Base-by-base conservation (phyloP, 1,140 invertebrate genomes). In the Dreissena polymorpha region DNA sequence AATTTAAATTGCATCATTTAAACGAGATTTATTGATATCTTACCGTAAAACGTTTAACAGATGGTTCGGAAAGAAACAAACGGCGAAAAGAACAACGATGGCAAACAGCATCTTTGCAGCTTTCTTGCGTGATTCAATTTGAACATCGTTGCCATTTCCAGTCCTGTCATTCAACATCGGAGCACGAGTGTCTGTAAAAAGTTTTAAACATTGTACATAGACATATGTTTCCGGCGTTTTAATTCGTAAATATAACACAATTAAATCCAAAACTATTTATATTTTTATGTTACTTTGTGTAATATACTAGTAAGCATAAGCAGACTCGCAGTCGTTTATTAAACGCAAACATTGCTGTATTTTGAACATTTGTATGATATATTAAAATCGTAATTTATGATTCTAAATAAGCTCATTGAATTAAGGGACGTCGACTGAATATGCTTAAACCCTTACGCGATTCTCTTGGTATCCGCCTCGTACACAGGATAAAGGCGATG, bases 101-200 rank as follows among this genome's bases (percentile, higher is more conserved):
- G 70, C 78, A 0, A 81, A 68, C 10, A 81, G 39, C 78, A 81
- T 81, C 49, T 60, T 72, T 8, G 65, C 57, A 21, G 78, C 78
- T 73, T 67, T 81, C 49, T 63, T 72, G 64, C 78, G 60, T 21
- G 53, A n/a, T n/a, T 81, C 78, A n/a, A 51, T 49, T 63, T 80
- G 77, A 25, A 23, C 68, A 10, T 80, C 77, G 14, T 57, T 55
- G 23, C 70, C 65, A 25, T 18, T 55, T 29, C 64, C 29, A 14
- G 50, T 10, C 8, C 57, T 55, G 53, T 18, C 53, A 39, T 39
- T 51, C 10, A 75, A 23, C 73, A 75, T 75, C 23, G 57, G 73
- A 25, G 21, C 23, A 21, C 60, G 73, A n/a, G 55, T 64, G 18
- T 60, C 73, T 75, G 73, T 49, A 25, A 64, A 29, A 18, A 73